Base-by-base conservation (phyloP, 2,888 invertebrate genomes). In the Theristus sp. region DNA sequence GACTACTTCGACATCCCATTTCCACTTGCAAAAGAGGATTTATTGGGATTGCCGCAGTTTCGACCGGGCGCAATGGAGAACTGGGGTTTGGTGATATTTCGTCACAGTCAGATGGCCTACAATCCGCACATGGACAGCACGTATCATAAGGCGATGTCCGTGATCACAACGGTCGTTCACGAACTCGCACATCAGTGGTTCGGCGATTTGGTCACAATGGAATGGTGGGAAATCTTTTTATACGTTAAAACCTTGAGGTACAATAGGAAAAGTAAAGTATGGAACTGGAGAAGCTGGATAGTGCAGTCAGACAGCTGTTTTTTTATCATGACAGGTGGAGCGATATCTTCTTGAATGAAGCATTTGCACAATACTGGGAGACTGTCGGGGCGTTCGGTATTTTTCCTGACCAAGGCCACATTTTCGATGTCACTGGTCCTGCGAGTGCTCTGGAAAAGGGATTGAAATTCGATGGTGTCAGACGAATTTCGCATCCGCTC, bases 161-260 rank as follows among this genome's bases (percentile, higher is more conserved):
- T 52, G 27, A 10, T 54, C 54, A 22, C 6, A 2, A 54, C 54
- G 6, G 28, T 54, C 54, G 54, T 54, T 25, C 54, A 54, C 27
- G 54, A 54, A 25, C 3, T 54, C 6, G 54, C 54, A 25, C 54
- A 54, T 54, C 54, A 54, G 54, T 54, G 54, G 54, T 54, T 54
- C 27, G 54, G 54, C 27, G 54, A 54, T 22, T 24, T 54, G 54
- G 54, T 54, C 6, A 54, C 54, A 13, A 27, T 27, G 54, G n/a
- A 25, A 38, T 38, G 38, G 38, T 38, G n/a, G n/a, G n/a, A n/a
- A n/a, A n/a, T n/a, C n/a, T n/a, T n/a, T n/a, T n/a, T n/a, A n/a
- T n/a, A n/a, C n/a, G n/a, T n/a, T n/a, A n/a, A n/a, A n/a, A n/a
- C n/a, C n/a, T n/a, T n/a, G n/a, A n/a, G n/a, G n/a, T n/a, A n/a